These are phyloP conservation scores for Gnathonemus longibarbis DNA, from an alignment of 2,113 vertebrate species.

Conservation along the genomic window DNA sequence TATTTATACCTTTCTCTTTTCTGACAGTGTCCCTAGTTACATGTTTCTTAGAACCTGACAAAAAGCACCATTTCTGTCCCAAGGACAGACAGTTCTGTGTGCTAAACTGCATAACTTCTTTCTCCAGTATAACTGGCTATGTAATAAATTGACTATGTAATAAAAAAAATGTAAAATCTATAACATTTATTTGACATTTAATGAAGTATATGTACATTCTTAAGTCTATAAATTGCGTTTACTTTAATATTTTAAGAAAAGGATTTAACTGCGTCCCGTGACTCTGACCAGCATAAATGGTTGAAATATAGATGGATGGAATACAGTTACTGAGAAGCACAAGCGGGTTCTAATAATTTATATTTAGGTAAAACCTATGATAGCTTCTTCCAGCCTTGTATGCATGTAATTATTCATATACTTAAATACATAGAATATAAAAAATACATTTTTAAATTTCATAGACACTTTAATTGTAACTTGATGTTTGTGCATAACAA, in stretches of 20 bases:
- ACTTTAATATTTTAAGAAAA: neutral
- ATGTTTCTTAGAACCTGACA: neutral
- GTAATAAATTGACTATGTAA: neutral
- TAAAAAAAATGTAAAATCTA: neutral
- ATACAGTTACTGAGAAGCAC: neutral
- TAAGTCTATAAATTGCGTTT: neutral
- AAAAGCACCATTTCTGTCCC: neutral
- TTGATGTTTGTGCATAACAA: neutral
- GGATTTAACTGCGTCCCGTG: neutral
- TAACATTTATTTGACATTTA: neutral
- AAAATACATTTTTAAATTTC: neutral
- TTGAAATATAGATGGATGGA: neutral
- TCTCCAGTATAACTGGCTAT: neutral
- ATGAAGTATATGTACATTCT: neutral
- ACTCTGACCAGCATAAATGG: neutral
- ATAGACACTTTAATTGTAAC: neutral
- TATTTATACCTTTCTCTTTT: constrained; percentile 20
- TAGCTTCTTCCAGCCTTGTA: neutral
- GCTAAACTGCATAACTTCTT: neutral
- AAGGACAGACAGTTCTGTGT: neutral
- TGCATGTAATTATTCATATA: neutral
- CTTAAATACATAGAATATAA: neutral
- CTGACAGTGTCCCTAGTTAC: constrained; percentile 15
- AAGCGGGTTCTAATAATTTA: neutral
- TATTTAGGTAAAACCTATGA: neutral